Percentiles rank a stretch among this genome's conserved stretches.
These are phyloP conservation scores for Centropyge bicolor DNA, from an alignment of 2,797 vertebrate genomes.

Conservation along the genomic window DNA sequence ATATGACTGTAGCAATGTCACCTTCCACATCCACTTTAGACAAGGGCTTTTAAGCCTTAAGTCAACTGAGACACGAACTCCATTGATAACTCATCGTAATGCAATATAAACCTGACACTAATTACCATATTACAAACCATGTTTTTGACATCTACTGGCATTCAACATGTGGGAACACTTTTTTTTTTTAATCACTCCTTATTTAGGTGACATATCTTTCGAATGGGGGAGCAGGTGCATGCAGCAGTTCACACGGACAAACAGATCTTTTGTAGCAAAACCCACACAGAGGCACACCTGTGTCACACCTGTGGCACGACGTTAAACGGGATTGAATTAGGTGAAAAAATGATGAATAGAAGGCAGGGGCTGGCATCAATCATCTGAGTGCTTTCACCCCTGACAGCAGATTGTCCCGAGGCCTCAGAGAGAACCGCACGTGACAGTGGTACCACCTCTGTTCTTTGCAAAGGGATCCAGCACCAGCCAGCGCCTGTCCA, in stretches of 20 bases:
- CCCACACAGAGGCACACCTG: not conserved
- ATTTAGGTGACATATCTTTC: not conserved
- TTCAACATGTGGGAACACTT: not conserved
- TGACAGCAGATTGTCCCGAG: conserved; percentile 25
- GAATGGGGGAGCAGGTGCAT: conserved; percentile 8
- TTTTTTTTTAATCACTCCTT: not conserved
- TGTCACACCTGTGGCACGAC: not conserved
- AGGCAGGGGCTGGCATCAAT: conserved; percentile 11
- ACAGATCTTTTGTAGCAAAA: not conserved
- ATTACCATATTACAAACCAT: not conserved
- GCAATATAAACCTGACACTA: not conserved
- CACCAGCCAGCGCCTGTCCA: conserved; percentile 16
- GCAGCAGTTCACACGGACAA: not conserved
- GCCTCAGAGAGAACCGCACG: conserved; percentile 14
- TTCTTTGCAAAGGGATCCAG: conserved; percentile 20
- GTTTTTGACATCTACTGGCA: not conserved
- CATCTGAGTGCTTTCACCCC: conserved; percentile 29
- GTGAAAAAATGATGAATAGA: conserved; percentile 19
- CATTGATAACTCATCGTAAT: not conserved
- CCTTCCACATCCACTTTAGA: not conserved
- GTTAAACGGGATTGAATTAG: conserved; percentile 19
- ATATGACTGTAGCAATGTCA: not conserved
- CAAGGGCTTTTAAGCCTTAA: not conserved
- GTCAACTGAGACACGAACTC: not conserved
- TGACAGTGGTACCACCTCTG: not conserved